Percentiles rank a stretch among this genome's conserved stretches.
phyloP scores from a whole-genome alignment of 2,888 invertebrate genomes.

The Lottia scabra region DNA sequence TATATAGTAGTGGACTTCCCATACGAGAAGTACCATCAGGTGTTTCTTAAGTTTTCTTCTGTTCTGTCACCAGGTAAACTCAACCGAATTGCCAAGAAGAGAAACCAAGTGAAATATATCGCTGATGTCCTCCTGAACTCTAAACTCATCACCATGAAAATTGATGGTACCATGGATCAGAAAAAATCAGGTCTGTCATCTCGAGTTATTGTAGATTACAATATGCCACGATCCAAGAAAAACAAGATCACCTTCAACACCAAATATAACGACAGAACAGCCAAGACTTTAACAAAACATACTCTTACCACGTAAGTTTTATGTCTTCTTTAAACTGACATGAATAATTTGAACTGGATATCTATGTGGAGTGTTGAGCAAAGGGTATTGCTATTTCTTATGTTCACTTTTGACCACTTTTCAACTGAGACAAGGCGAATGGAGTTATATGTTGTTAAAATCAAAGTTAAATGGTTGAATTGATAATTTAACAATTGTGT shows the following conservation, averaged over 20 bases:
- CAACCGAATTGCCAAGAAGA: neutral
- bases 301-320: conserved; percentile 44
- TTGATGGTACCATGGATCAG: conserved; percentile 8
- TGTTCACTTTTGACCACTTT: no score
- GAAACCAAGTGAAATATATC: conserved; percentile 10
- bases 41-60: no score
- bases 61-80: neutral
- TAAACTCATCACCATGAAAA: conserved; percentile 6
- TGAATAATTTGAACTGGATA: no score
- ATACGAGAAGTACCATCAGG: no score
- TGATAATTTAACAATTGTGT: no score
- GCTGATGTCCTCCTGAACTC: conserved; percentile 16
- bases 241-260: conserved; percentile 43
- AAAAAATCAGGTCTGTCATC: conserved; percentile 24
- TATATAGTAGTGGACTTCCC: no score
- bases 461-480: no score
- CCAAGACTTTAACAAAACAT: conserved; percentile 38
- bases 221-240: conserved; percentile 38
- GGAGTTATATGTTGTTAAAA: no score
- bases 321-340: no score
- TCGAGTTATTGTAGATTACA: conserved; percentile 39
- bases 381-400: no score
- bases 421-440: no score
- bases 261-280: conserved; percentile 43
- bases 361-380: no score